These are phyloP conservation scores for Calameuta filiformis DNA, from an alignment of 2,888 invertebrate species.

Conservation along the genomic window DNA sequence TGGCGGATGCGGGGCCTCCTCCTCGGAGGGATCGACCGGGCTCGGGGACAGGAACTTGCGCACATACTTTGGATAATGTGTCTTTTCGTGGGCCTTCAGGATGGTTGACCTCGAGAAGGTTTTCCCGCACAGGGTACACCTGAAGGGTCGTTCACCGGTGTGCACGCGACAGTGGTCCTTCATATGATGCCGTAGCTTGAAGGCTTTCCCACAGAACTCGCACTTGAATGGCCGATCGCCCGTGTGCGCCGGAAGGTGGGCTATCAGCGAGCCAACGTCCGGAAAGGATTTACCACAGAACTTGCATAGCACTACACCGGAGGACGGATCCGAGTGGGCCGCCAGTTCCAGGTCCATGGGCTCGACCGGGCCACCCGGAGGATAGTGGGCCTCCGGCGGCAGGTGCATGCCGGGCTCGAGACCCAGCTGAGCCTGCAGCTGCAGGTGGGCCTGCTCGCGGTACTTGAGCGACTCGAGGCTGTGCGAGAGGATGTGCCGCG, in stretches of 20 bases:
- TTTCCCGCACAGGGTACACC: constrained; percentile 89
- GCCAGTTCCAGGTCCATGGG: constrained; percentile 74
- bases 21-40: constrained; percentile 85
- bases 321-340: constrained; percentile 75
- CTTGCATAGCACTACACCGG: constrained; percentile 86
- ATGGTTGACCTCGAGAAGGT: constrained; percentile 92
- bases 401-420: constrained; percentile 63
- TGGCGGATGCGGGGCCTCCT: constrained; percentile 72
- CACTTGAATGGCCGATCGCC: constrained; percentile 93
- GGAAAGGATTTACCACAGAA: constrained; percentile 94
- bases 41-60: constrained; percentile 90
- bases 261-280: constrained; percentile 87
- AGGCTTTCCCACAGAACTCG: constrained; percentile 94
- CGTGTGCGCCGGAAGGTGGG: constrained; percentile 89
- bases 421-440: constrained; percentile 67
- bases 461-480: constrained; percentile 89
- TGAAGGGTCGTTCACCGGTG: constrained; percentile 90
- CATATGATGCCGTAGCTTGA: constrained; percentile 93
- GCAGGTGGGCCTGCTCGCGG: constrained; percentile 76
- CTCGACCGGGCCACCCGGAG: constrained; percentile 63
- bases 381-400: constrained; percentile 63
- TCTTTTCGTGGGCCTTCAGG: constrained; percentile 92
- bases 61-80: constrained; percentile 91
- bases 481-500: constrained; percentile 89
- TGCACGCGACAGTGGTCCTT: constrained; percentile 94